Evolutionary conservation across 2,888 invertebrate species (phyloP).

Genomic region (Anodontia alba): DNA sequence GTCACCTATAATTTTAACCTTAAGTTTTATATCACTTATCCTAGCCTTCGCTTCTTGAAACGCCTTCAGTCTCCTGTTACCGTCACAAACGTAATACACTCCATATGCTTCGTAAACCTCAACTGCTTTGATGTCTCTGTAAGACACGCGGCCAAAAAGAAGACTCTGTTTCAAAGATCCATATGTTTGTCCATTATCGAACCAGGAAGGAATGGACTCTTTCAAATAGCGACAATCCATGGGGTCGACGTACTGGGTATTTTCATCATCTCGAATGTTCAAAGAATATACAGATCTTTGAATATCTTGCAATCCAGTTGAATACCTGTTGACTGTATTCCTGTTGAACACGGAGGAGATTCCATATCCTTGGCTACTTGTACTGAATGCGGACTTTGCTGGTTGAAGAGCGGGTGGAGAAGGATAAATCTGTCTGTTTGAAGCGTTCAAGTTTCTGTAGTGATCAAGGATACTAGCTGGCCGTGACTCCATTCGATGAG

Average conservation of each 20-base stretch:
- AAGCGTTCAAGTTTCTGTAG: too few relatives aligned
- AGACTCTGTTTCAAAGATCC: not conserved
- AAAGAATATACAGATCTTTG: too few relatives aligned
- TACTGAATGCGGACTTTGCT: too few relatives aligned
- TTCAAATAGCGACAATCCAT: not conserved
- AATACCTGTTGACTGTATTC: too few relatives aligned
- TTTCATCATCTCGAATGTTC: not conserved
- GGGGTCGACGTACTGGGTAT: not conserved
- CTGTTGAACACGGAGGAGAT: too few relatives aligned
- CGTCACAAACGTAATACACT: not conserved
- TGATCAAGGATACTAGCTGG: too few relatives aligned
- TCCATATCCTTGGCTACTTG: too few relatives aligned
- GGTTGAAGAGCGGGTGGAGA: too few relatives aligned
- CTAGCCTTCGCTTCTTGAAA: not conserved
- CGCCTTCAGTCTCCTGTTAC: conserved; percentile 2
- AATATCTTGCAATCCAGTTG: too few relatives aligned
- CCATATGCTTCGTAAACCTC: not conserved
- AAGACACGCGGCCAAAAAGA: not conserved
- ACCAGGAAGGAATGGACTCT: not conserved
- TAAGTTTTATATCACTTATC: not conserved
- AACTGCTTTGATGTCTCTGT: not conserved
- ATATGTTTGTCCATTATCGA: not conserved
- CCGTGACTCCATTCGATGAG: too few relatives aligned
- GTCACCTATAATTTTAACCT: not conserved
- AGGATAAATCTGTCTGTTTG: too few relatives aligned